Conservation (phyloP, 2,888 invertebrate species). For the Flexamia atlantica region DNA sequence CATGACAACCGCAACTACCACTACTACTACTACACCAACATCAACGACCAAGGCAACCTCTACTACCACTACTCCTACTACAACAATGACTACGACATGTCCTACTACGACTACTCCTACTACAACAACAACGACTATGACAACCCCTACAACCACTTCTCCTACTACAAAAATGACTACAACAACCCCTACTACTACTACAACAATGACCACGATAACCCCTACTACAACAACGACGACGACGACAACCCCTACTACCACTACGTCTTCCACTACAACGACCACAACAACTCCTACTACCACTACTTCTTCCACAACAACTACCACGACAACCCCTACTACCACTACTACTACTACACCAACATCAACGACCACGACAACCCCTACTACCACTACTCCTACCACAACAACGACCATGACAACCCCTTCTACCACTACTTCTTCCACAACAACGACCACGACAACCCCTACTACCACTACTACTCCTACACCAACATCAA, state of each 20-base stretch:
- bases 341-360: neutral
- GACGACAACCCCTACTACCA: neutral
- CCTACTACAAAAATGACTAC: neutral
- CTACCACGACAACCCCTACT: neutral
- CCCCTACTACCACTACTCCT: neutral
- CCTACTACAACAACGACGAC: neutral
- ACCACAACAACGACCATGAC: too few relatives aligned
- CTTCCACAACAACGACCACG: too few relatives aligned
- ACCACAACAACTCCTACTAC: neutral
- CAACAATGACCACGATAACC: neutral
- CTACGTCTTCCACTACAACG: neutral
- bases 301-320: neutral
- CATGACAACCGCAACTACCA: neutral
- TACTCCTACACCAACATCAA: neutral
- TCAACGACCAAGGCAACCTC: neutral
- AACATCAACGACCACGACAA: neutral
- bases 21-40: neutral
- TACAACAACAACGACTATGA: slow-evolving; percentile 13
- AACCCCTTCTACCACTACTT: too few relatives aligned
- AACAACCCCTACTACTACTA: neutral
- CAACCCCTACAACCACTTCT: neutral
- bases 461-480: too few relatives aligned
- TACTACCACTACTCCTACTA: neutral
- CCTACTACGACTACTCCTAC: neutral
- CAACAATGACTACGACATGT: neutral